Evolutionary conservation across 2,797 vertebrate species (phyloP).

Genomic region (Enteromius thamalakanensis): DNA sequence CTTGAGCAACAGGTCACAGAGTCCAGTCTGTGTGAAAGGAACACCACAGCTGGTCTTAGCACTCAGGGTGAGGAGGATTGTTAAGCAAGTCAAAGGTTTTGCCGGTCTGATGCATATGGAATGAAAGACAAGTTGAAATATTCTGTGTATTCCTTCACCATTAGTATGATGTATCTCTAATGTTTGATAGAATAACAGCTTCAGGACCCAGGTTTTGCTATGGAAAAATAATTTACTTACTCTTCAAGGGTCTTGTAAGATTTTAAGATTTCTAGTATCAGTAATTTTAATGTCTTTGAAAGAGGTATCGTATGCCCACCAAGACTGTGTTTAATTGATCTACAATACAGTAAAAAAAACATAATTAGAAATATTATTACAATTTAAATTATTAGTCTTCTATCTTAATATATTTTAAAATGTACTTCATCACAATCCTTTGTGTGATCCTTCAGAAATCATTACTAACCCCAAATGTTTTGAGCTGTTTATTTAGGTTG

Average conservation of each 20-base stretch:
- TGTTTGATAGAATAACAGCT: background rate
- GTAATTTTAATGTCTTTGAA: background rate
- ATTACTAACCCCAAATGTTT: background rate
- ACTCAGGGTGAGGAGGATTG: conserved; percentile 81
- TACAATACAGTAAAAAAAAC: background rate
- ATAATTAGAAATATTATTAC: background rate
- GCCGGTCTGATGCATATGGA: background rate
- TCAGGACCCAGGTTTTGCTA: background rate
- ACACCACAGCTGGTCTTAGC: conserved; percentile 79
- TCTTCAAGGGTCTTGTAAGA: background rate
- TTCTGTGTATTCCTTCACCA: background rate
- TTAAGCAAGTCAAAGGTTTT: conserved; percentile 1
- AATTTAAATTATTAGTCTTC: background rate
- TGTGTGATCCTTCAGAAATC: background rate
- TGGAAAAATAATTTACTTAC: background rate
- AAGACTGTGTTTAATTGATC: background rate
- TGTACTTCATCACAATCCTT: background rate
- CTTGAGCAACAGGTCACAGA: conserved; percentile 81
- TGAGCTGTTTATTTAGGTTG: background rate
- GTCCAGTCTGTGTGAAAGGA: conserved; percentile 82
- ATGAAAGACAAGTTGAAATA: background rate
- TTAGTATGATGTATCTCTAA: background rate
- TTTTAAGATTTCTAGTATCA: background rate
- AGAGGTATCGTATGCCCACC: background rate
- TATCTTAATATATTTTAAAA: background rate